Percentiles rank a stretch among this genome's conserved stretches.
Evolutionary conservation across 64 coral and sea anemone genomes (phyloP).

Genomic region (Exaiptasia diaphana): DNA sequence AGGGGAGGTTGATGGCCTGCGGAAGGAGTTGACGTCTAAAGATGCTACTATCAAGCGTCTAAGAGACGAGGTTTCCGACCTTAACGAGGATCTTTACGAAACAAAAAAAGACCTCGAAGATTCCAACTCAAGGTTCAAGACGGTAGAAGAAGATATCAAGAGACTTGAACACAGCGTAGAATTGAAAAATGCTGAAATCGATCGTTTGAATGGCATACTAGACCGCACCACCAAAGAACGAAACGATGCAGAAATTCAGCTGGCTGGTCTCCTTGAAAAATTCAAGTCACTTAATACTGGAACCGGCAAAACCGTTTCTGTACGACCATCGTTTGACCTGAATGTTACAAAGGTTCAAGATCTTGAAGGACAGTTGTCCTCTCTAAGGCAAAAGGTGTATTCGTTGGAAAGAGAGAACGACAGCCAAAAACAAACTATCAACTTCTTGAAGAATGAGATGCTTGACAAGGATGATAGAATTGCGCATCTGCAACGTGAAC

Average conservation of each 20-base stretch:
- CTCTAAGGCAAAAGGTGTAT: conserved; percentile 61
- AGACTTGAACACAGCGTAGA: conserved; percentile 2
- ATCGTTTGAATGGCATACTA: conserved; percentile 18
- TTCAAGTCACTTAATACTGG: conserved; percentile 48
- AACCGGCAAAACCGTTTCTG: background rate
- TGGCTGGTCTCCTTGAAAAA: conserved; percentile 67
- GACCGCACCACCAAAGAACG: conserved; percentile 59
- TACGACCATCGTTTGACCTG: conserved; percentile 1
- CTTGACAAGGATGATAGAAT: conserved; percentile 44
- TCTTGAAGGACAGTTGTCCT: conserved; percentile 55
- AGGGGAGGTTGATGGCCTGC: conserved; percentile 18
- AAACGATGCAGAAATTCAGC: conserved; percentile 63
- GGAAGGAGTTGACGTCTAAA: conserved; percentile 5
- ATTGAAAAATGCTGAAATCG: conserved; percentile 15
- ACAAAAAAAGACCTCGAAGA: conserved; percentile 17
- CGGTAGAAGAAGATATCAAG: conserved; percentile 1
- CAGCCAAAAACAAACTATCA: background rate
- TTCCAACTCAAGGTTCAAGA: conserved; percentile 14
- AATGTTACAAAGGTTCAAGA: conserved; percentile 55
- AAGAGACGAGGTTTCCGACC: background rate
- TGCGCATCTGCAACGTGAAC: conserved; percentile 34
- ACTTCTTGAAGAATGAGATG: conserved; percentile 58
- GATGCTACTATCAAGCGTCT: conserved; percentile 31
- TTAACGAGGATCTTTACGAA: conserved; percentile 12
- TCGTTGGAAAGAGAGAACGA: conserved; percentile 65